A percentile compares a stretch with the other conserved stretches of the same genome.
Evolutionary conservation across 2,888 invertebrate species (phyloP).

Genomic region (Spisula subtruncata): DNA sequence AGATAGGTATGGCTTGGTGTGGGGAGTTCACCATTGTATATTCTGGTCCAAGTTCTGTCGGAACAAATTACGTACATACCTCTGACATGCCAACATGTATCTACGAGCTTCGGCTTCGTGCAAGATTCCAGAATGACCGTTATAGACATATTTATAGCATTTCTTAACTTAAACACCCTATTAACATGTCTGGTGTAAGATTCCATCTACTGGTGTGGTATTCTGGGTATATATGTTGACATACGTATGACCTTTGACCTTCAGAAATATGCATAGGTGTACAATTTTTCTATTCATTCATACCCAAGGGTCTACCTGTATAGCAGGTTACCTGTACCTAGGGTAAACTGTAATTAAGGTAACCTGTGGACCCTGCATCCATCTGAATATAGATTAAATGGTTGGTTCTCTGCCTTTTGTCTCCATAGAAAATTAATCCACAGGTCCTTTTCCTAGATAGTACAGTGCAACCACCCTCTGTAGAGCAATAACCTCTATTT

Average conservation of each 20-base stretch:
- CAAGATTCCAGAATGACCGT: background rate
- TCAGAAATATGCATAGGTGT: background rate
- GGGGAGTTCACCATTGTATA: background rate
- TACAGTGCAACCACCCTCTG: no score
- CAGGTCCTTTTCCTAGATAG: no score
- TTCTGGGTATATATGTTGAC: constrained; percentile 15
- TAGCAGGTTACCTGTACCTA: no score
- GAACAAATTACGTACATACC: background rate
- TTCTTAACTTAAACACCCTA: constrained; percentile 13
- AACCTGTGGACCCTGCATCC: no score
- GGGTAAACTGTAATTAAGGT: no score
- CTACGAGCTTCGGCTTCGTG: background rate
- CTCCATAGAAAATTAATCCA: no score
- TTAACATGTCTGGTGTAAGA: constrained; percentile 1
- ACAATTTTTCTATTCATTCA: no score
- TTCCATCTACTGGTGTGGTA: constrained; percentile 13
- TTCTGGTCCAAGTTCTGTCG: background rate
- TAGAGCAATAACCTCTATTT: no score
- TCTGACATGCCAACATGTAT: background rate
- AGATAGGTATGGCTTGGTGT: background rate
- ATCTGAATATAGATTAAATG: no score
- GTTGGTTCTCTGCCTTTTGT: no score
- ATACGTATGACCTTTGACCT: constrained; percentile 23
- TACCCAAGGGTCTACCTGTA: no score
- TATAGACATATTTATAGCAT: constrained; percentile 26